Base-by-base conservation (phyloP, 2,888 invertebrate species). In the Halocaridina rubra region DNA sequence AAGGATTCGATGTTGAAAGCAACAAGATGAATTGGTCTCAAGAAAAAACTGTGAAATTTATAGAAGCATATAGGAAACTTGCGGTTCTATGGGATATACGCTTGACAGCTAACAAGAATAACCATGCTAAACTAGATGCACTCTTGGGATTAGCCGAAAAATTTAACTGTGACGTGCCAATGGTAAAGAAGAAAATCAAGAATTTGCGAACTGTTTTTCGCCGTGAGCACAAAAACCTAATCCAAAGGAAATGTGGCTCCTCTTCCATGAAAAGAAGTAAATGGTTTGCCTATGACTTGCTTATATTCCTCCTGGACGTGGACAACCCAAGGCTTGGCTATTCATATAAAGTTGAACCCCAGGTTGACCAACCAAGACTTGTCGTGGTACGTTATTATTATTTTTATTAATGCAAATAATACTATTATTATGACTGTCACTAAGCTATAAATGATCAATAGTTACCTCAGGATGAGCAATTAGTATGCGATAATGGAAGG, bases 1-100 rank as follows among this genome's bases (percentile, higher is more conserved):
- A 81, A 81, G 64, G 81, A 81, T 57, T 75, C 59, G 27, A n/a
- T 80, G 72, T 81, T 61, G 69, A 71, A 81, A 75, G 57, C 81
- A 33, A 64, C 71, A 75, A 7, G 59, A 81, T 81, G 81, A 81
- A 57, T 57, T 80, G 80, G 80, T 29, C 29, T 16, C 53, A 53
- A 53, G 53, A 53, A 53, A 80, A 80, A 71, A 71, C 80, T 8
- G 72, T 72, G 59, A 72, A 80, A 19, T 72, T 72, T n/a, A 80
- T 72, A 19, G 61, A 72, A 32, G 74, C 71, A n/a, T 80, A 72
- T 57, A 59, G 59, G 27, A 72, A 33, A 29, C 53, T 29, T 16
- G 46, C 10, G 10, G 64, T 75, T 33, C 33, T 81, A 30, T 81
- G 81, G 32, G 64, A 74, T 30, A 24, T 75, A 81, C 46, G 74